Percentiles rank a stretch among this genome's conserved stretches.
phyloP scores from a whole-genome alignment of 2,797 vertebrate genomes.

The Scyliorhinus canicula region DNA sequence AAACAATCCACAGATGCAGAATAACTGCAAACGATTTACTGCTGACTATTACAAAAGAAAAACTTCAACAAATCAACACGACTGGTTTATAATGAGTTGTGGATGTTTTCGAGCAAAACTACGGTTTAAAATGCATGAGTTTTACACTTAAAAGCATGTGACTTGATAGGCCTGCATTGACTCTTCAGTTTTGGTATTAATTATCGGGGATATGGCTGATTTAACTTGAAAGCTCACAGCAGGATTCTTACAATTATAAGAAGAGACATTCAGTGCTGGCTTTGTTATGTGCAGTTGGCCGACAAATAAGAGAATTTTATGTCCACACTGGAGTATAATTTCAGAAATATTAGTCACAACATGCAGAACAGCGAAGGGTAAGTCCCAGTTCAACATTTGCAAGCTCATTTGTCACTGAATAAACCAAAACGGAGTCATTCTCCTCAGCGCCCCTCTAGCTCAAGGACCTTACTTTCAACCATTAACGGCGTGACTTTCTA shows the following conservation, averaged over 20 bases:
- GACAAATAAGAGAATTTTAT: not conserved
- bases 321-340: not conserved
- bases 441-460: no score
- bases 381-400: not conserved
- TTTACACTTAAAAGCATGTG: not conserved
- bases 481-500: not conserved
- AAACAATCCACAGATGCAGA: not conserved
- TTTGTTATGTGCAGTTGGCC: not conserved
- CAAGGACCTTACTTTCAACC: not conserved
- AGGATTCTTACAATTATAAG: not conserved
- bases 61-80: not conserved
- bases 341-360: not conserved
- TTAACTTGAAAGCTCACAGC: not conserved
- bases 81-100: not conserved
- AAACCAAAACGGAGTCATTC: not conserved
- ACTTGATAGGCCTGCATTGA: not conserved
- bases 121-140: not conserved
- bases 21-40: not conserved
- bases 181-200: not conserved
- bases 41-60: not conserved
- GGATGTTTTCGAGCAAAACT: not conserved
- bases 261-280: not conserved
- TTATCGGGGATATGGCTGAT: slow-evolving; percentile 14
- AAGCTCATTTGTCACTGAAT: not conserved
- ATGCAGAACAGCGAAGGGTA: not conserved